Percentiles rank a stretch among this genome's conserved stretches.
phyloP scores from a whole-genome alignment of 2,797 vertebrate genomes.

The Pagetopsis macropterus region DNA sequence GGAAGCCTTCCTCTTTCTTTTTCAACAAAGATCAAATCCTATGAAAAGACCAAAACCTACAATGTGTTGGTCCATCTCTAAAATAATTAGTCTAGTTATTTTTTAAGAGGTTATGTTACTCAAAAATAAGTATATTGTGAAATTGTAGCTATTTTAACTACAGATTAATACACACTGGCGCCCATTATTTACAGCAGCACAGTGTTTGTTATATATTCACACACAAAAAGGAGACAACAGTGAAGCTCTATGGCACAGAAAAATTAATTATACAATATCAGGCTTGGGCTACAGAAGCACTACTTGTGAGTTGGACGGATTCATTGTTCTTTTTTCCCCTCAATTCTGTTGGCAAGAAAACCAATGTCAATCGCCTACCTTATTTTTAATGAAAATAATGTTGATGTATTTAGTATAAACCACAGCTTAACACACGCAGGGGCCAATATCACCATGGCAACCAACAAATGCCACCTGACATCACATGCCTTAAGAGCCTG shows the following conservation, averaged over 20 bases:
- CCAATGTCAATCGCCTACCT: background rate
- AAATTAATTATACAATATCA: background rate
- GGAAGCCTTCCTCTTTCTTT: background rate
- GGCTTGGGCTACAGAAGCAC: background rate
- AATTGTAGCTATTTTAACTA: no score
- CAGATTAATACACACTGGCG: background rate
- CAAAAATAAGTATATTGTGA: no score
- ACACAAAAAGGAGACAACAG: background rate
- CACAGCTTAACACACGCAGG: slow-evolving; percentile 51
- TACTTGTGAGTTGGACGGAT: background rate
- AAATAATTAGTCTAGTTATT: background rate
- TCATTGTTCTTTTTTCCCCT: background rate
- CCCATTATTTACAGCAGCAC: background rate
- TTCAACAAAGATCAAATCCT: background rate
- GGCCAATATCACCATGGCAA: slow-evolving; percentile 62
- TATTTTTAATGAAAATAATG: slow-evolving; percentile 13
- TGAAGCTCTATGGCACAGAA: background rate
- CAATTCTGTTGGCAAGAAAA: background rate
- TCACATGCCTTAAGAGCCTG: slow-evolving; percentile 36
- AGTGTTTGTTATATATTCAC: background rate
- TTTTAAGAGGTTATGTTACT: no score
- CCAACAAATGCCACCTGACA: slow-evolving; percentile 56
- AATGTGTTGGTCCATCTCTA: no score
- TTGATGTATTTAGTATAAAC: slow-evolving; percentile 41
- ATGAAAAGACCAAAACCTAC: background rate